Evolutionary conservation across 2,797 vertebrate species (phyloP), one percentile per base, ranked within the genome.

Genomic region (Poecilia wingei): DNA sequence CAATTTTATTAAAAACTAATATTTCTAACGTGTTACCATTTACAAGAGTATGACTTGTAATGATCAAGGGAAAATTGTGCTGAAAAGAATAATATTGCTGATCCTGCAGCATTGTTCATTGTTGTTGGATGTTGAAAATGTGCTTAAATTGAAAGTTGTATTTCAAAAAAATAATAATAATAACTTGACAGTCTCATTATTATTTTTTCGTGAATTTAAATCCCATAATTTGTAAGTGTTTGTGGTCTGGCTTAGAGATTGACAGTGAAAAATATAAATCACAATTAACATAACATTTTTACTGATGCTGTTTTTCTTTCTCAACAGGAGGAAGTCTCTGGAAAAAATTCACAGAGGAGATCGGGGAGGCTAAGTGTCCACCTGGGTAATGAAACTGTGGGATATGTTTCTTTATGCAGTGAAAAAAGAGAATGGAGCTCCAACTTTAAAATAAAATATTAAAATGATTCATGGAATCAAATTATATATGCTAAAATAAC

Each of bases 361-460:
- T 96, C 80, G 85, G 91, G 75, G 89, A 93, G 78, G 89, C 93
- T 22, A 92, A 96, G 78, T 99, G 98, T 95, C 98, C 98, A 2
- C 51, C 93, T 90, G 96, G 97, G 98, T 99, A 96, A 98, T 49
- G 57, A 61, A 33, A 20, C 33, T 36, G 22, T 51, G 12, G 2
- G 6, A 36, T 68, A 68, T 55, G 1, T 43, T 14, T 46, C 33
- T 22, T 20, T 55, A 25, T 81, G 49, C 7, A 25, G 22, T 53
- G 51, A 53, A 53, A 53, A 53, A 53, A 53, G 51, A 53, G 22
- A 53, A 53, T 53, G 8, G 51, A 3, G 8, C 22, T 53, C 51
- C 51, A 53, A 53, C 51, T 53, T 47, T 53, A 3, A 25, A 53
- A 53, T 2, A 8, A 25, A 53, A 49, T 53, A 25, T 53, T 53